These are phyloP conservation scores for Meghimatium bilineatum DNA, from an alignment of 2,888 invertebrate genomes.

Conservation along the genomic window DNA sequence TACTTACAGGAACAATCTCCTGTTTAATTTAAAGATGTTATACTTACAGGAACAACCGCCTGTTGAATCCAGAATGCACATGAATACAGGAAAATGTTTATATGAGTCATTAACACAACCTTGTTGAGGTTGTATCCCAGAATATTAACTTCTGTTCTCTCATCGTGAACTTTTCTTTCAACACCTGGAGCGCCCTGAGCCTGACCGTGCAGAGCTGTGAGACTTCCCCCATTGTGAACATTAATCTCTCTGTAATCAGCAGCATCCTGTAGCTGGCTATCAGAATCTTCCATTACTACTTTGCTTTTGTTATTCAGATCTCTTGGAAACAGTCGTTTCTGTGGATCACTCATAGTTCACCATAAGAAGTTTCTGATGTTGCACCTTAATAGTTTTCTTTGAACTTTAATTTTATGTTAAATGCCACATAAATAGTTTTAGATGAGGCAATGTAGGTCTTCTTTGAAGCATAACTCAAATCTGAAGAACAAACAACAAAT, in stretches of 20 bases:
- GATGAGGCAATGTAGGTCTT: too few species aligned
- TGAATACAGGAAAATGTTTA: conserved; percentile 52
- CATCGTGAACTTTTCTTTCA: not conserved
- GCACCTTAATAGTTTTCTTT: not conserved
- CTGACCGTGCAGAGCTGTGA: not conserved
- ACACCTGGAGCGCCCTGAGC: not conserved
- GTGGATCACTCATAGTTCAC: not conserved
- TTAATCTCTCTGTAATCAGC: conserved; percentile 21
- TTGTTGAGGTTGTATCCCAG: conserved; percentile 38
- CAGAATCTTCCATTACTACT: not conserved
- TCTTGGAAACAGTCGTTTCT: not conserved
- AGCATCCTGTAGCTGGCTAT: not conserved
- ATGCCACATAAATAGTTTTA: not conserved
- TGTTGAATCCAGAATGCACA: conserved; percentile 53
- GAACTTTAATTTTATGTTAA: not conserved
- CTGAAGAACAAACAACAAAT: too few species aligned
- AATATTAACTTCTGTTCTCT: not conserved
- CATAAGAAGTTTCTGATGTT: not conserved
- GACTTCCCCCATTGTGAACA: not conserved
- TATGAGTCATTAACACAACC: conserved; percentile 45
- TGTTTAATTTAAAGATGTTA: conserved; percentile 40
- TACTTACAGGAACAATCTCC: too few species aligned
- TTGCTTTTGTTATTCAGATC: not conserved
- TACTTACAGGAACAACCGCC: conserved; percentile 47
- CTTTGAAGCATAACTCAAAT: too few species aligned